Conservation (phyloP, 2,888 invertebrate species). For the Geotrupes spiniger region DNA sequence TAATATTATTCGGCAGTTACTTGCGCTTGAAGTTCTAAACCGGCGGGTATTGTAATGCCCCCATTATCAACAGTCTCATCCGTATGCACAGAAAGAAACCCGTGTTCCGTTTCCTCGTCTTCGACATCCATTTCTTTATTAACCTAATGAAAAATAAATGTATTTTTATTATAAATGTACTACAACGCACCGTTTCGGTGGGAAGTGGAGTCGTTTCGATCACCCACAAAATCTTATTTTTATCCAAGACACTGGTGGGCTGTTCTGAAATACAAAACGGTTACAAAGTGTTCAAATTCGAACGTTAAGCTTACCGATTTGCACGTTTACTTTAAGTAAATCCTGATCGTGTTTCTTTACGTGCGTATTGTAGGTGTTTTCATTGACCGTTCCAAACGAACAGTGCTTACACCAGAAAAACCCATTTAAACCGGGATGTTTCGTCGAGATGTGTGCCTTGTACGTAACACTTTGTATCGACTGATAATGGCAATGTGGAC, state of each 20-base stretch:
- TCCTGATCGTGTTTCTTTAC: slow-evolving; percentile 57
- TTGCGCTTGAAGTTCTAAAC: slow-evolving; percentile 40
- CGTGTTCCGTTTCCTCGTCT: slow-evolving; percentile 51
- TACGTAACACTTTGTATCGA: slow-evolving; percentile 68
- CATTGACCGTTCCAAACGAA: slow-evolving; percentile 59
- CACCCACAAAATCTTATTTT: no score
- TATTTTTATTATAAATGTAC: no score
- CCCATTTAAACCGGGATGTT: slow-evolving; percentile 55
- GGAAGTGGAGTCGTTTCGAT: no score
- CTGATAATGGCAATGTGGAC: slow-evolving; percentile 65
- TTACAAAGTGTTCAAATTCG: background rate
- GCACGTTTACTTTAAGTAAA: slow-evolving; percentile 36
- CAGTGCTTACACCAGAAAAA: slow-evolving; percentile 56
- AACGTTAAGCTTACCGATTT: background rate
- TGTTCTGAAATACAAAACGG: background rate
- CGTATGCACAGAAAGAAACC: slow-evolving; percentile 35
- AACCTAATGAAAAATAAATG: no score
- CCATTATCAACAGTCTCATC: slow-evolving; percentile 55
- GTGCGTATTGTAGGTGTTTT: slow-evolving; percentile 55
- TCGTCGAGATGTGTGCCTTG: slow-evolving; percentile 59
- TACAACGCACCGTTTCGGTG: no score
- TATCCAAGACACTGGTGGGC: background rate
- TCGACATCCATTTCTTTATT: slow-evolving; percentile 40
- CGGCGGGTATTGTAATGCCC: slow-evolving; percentile 58
- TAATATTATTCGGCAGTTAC: no score